Evolutionary conservation across 1,140 invertebrate genomes (phyloP).

Genomic region (Papilio aristodemus): DNA sequence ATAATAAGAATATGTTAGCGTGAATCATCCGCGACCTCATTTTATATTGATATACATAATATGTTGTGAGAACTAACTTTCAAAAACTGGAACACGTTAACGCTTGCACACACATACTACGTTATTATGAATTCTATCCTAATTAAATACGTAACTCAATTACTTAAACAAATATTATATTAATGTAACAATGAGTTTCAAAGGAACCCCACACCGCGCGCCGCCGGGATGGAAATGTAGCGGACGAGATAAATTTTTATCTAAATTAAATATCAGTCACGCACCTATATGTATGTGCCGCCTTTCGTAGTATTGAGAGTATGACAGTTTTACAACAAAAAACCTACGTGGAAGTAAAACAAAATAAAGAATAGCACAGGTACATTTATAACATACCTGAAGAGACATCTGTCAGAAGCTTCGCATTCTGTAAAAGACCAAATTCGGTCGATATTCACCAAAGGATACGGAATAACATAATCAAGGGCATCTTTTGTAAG

Average conservation of each 20-base stretch:
- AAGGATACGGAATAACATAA: too few species aligned
- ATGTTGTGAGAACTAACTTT: not conserved
- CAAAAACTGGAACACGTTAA: not conserved
- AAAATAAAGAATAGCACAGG: too few species aligned
- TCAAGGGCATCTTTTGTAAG: too few species aligned
- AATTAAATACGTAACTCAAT: not conserved
- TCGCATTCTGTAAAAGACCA: too few species aligned
- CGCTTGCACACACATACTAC: not conserved
- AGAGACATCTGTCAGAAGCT: too few species aligned
- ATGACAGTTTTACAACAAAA: not conserved
- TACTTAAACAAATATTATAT: not conserved
- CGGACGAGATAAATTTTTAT: constrained; percentile 55
- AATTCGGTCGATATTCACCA: too few species aligned
- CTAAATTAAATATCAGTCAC: constrained; percentile 66
- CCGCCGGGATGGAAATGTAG: constrained; percentile 52
- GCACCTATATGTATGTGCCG: constrained; percentile 34
- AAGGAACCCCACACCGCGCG: constrained; percentile 1
- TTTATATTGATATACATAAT: not conserved
- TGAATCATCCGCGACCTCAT: too few species aligned
- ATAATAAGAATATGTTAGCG: too few species aligned
- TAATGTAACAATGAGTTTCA: not conserved
- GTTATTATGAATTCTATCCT: not conserved
- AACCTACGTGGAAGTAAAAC: too few species aligned
- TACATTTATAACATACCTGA: too few species aligned
- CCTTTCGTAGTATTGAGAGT: constrained; percentile 36